Base-by-base conservation (phyloP, 2,888 invertebrate genomes). In the Thymelicus sylvestris region DNA sequence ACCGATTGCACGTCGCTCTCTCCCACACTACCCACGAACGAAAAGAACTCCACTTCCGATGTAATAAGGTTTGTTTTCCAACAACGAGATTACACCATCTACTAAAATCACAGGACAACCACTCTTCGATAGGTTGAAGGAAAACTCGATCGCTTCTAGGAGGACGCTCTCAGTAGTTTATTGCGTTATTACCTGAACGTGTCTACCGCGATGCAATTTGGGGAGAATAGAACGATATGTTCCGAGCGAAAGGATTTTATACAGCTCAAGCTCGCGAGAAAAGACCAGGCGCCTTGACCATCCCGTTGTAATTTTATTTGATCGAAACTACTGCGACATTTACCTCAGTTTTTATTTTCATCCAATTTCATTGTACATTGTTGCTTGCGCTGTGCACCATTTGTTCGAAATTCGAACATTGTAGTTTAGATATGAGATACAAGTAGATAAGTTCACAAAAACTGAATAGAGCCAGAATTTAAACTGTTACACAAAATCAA, bases 141-240 rank as follows among this genome's bases (percentile, higher is more conserved):
- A 92, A 93, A 92, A 92, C 90, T 92, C 92, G 92, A 93, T 92
- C 92, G 92, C 88, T 92, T 92, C 91, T 88, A 89, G 90, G 86
- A 89, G 90, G 90, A 92, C 90, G 88, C 92, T 90, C 92, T 91
- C 91, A 90, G 91, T 92, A 92, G 92, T 93, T 93, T 93, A 93
- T 93, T 92, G 92, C 91, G 92, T 93, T 93, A 93, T 93, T 93
- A 93, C 93, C 93, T 93, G 92, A 90, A 93, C 92, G 91, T 91
- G 92, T 91, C 90, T 87, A 87, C 88, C 87, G 87, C 88, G 86
- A 77, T 90, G 90, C 92, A 92, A 93, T 92, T 92, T 89, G 85
- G 88, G 87, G 81, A 86, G 89, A 89, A 90, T 91, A 89, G 91
- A 87, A 88, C 89, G 91, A 91, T 91, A 92, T 90, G 92, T 93